phyloP scores from a whole-genome alignment of 2,888 invertebrate species.

The Polyommatus iphigenia region DNA sequence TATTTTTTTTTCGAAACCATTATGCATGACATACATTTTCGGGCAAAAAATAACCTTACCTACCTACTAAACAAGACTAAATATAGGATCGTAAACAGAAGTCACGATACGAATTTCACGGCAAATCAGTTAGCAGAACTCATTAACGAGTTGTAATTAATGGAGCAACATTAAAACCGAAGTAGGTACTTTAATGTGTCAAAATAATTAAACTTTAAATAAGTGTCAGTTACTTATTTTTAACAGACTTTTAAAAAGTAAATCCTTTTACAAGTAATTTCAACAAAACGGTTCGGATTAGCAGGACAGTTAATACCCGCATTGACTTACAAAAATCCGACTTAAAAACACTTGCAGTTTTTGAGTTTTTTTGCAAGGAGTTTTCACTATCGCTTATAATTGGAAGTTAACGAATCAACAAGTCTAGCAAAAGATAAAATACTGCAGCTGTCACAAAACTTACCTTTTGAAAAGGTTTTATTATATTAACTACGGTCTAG shows the following conservation, averaged over 20 bases:
- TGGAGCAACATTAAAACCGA: neutral
- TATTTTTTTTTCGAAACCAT: neutral
- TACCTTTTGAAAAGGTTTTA: too few relatives aligned
- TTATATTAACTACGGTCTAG: too few relatives aligned
- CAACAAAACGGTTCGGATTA: neutral
- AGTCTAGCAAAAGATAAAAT: too few relatives aligned
- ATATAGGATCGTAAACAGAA: neutral
- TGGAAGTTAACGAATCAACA: too few relatives aligned
- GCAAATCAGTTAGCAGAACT: neutral
- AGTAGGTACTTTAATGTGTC: neutral
- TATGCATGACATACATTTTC: neutral
- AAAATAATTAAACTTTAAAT: neutral
- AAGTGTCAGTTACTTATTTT: neutral
- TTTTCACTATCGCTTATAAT: too few relatives aligned
- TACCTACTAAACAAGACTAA: neutral
- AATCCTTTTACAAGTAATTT: neutral
- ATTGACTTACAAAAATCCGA: too few relatives aligned
- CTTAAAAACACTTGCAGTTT: too few relatives aligned
- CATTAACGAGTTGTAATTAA: neutral
- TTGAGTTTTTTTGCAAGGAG: too few relatives aligned
- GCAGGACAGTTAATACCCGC: too few relatives aligned
- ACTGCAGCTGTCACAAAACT: too few relatives aligned
- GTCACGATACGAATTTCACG: slow-evolving; percentile 12
- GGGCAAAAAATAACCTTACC: neutral
- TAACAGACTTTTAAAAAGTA: too few relatives aligned